Conservation (phyloP, 2,888 invertebrate genomes). For the Coelinius sp. region DNA sequence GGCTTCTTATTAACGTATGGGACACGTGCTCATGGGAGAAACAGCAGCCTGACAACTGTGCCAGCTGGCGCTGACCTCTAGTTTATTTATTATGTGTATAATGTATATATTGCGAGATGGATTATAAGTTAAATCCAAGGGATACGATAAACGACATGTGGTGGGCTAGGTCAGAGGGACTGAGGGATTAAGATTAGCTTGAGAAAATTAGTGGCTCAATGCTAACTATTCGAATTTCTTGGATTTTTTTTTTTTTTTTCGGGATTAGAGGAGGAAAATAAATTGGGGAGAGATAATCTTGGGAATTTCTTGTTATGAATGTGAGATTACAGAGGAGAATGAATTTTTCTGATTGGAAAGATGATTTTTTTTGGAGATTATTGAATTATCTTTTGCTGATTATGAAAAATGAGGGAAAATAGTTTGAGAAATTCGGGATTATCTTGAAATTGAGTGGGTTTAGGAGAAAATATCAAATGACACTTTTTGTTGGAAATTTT, state of each 20-base stretch:
- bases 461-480: too few relatives aligned
- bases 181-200: slow-evolving; percentile 11
- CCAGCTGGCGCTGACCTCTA: slow-evolving; percentile 61
- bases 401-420: too few relatives aligned
- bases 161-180: slow-evolving; percentile 42
- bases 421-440: too few relatives aligned
- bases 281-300: background rate
- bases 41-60: slow-evolving; percentile 61
- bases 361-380: too few relatives aligned
- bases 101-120: background rate
- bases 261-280: background rate
- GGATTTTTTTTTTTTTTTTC: background rate
- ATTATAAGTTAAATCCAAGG: slow-evolving; percentile 17
- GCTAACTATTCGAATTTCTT: background rate
- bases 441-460: too few relatives aligned
- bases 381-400: too few relatives aligned
- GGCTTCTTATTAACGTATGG: slow-evolving; percentile 28
- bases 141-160: slow-evolving; percentile 43
- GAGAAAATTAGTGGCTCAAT: slow-evolving; percentile 6
- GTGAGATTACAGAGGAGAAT: too few relatives aligned
- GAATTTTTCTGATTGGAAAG: too few relatives aligned
- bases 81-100: background rate
- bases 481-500: too few relatives aligned
- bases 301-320: background rate
- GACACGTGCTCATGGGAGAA: slow-evolving; percentile 32